phyloP scores from a whole-genome alignment of 30 jellyfish, hydroid and myxozoan species.

The Pelagia noctiluca region DNA sequence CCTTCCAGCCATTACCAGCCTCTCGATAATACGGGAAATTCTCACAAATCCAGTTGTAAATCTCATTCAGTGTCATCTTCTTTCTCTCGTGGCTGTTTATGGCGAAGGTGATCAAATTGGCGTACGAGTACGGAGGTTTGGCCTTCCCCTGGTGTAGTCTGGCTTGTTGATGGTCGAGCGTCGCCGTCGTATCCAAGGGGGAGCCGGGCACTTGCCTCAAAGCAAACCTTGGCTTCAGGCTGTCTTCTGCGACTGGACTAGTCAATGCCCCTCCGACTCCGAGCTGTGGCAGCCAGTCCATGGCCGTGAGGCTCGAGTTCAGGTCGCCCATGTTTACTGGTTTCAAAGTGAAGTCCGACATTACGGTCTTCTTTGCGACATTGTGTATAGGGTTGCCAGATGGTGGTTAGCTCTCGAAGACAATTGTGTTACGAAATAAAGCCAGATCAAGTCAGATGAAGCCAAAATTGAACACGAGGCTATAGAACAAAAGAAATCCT shows the following conservation, averaged over 20 bases:
- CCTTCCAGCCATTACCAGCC: slow-evolving; percentile 99
- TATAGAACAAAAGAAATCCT: no score
- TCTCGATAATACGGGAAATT: slow-evolving; percentile 92
- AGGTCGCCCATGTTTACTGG: slow-evolving; percentile 88
- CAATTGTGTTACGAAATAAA: no score
- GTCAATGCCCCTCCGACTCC: slow-evolving; percentile 95
- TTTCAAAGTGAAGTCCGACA: no score
- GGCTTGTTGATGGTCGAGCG: slow-evolving; percentile 81
- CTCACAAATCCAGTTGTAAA: slow-evolving; percentile 95
- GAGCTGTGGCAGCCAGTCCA: slow-evolving; percentile 99
- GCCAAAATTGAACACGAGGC: no score
- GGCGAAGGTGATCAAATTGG: slow-evolving; percentile 94
- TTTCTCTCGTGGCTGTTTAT: slow-evolving; percentile 79
- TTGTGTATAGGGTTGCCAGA: no score
- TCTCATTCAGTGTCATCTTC: slow-evolving; percentile 90
- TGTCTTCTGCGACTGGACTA: slow-evolving; percentile 65
- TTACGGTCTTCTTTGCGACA: no score
- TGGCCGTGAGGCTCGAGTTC: slow-evolving; percentile 95
- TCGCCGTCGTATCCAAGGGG: slow-evolving; percentile 89
- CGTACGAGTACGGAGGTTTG: slow-evolving; percentile 98
- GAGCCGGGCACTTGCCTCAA: slow-evolving; percentile 92
- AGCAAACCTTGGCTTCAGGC: slow-evolving; percentile 76
- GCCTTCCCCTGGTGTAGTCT: slow-evolving; percentile 86
- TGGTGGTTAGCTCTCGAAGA: no score
- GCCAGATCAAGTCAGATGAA: no score